These are phyloP conservation scores for Caradrina kadenii DNA, from an alignment of 2,888 invertebrate genomes.

Conservation along the genomic window DNA sequence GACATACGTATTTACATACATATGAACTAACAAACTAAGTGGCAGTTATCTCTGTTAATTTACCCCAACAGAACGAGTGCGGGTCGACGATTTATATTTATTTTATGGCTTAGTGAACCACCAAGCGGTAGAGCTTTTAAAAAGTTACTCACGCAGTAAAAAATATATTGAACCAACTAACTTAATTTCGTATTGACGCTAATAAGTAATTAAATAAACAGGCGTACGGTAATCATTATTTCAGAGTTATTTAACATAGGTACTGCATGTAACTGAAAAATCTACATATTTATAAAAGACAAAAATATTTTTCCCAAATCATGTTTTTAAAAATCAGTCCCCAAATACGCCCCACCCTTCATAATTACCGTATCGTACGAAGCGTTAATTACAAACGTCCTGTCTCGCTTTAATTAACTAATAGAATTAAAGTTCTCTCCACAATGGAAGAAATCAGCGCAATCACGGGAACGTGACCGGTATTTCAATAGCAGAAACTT, in stretches of 20 bases:
- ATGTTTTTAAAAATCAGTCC: neutral
- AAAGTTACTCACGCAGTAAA: conserved; percentile 24
- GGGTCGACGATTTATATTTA: conserved; percentile 66
- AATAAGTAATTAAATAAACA: conserved; percentile 17
- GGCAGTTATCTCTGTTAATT: conserved; percentile 61
- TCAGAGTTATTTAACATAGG: neutral
- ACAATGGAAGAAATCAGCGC: conserved; percentile 51
- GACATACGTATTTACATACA: conserved; percentile 17
- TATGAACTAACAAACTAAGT: conserved; percentile 56
- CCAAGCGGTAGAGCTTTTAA: conserved; percentile 19
- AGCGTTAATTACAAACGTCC: conserved; percentile 38
- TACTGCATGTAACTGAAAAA: neutral
- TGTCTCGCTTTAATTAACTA: conserved; percentile 47
- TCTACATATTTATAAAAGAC: neutral
- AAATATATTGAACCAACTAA: neutral
- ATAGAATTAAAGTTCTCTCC: conserved; percentile 41
- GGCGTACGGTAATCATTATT: neutral
- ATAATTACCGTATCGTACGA: neutral
- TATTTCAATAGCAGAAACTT: conserved; percentile 26
- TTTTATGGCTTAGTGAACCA: conserved; percentile 57
- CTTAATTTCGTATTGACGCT: conserved; percentile 26
- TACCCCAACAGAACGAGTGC: conserved; percentile 48
- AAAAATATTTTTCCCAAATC: neutral
- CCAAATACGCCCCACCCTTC: neutral
- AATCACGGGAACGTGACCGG: conserved; percentile 42